These are phyloP conservation scores for Enhydra lutris DNA, from an alignment of 2,113 vertebrate genomes.

Conservation along the genomic window DNA sequence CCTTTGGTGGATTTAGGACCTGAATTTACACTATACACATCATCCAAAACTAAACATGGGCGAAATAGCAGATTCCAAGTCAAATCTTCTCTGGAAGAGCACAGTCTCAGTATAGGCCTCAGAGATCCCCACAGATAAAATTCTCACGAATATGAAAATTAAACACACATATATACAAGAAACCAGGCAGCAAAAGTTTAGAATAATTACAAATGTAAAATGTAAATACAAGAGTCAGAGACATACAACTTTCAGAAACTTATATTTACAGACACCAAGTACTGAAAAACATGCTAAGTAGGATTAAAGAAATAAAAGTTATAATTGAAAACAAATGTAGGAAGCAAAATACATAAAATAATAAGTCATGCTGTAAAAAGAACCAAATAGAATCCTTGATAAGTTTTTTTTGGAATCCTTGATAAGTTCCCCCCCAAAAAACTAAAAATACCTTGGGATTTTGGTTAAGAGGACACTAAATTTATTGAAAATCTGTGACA, in stretches of 20 bases:
- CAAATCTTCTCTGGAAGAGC: background rate
- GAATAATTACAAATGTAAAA: background rate
- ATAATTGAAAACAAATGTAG: background rate
- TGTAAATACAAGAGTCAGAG: background rate
- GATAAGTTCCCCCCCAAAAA: background rate
- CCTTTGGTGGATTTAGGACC: background rate
- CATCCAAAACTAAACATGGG: background rate
- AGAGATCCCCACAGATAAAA: background rate
- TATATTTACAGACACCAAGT: background rate
- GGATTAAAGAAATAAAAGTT: background rate
- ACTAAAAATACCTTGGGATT: background rate
- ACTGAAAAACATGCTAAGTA: background rate
- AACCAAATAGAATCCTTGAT: background rate
- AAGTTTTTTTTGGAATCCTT: background rate
- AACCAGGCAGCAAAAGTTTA: background rate
- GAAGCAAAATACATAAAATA: background rate
- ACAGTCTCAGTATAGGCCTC: background rate
- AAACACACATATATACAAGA: background rate
- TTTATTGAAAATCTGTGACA: background rate
- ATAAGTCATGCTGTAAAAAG: background rate
- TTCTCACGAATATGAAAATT: background rate
- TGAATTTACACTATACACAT: background rate
- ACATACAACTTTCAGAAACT: background rate
- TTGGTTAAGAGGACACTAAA: background rate
- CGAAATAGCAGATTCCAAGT: background rate